These are phyloP conservation scores for Agapostemon virescens DNA, from an alignment of 2,888 invertebrate genomes.

Conservation along the genomic window DNA sequence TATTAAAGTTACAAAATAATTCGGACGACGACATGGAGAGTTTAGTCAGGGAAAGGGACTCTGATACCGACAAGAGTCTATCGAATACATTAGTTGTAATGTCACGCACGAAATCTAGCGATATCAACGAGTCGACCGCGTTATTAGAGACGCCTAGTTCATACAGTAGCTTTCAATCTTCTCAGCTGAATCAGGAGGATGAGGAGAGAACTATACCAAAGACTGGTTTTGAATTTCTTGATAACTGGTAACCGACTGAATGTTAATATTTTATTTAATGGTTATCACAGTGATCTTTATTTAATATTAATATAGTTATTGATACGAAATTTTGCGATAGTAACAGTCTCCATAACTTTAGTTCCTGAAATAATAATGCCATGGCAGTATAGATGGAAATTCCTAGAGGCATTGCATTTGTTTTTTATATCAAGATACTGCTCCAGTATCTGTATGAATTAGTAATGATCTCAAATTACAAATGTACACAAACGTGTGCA, in stretches of 20 bases:
- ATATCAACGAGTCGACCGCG: conserved; percentile 75
- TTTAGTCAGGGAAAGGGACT: conserved; percentile 71
- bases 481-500: conserved; percentile 1
- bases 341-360: conserved; percentile 28
- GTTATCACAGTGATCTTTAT: background rate
- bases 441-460: conserved; percentile 6
- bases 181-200: conserved; percentile 75
- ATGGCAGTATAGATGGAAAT: conserved; percentile 21
- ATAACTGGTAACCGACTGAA: conserved; percentile 81
- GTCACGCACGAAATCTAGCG: conserved; percentile 73
- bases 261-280: background rate
- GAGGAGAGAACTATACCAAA: conserved; percentile 80
- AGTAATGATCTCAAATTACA: conserved; percentile 43
- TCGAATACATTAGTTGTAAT: conserved; percentile 72
- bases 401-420: background rate
- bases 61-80: conserved; percentile 69
- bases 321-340: conserved; percentile 6
- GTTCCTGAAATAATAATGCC: conserved; percentile 41
- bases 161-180: conserved; percentile 76
- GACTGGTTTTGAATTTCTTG: conserved; percentile 83
- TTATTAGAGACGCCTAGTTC: conserved; percentile 78
- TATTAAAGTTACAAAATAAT: conserved; percentile 73
- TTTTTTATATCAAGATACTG: conserved; percentile 10
- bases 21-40: conserved; percentile 73
- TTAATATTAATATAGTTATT: background rate